Conservation (phyloP, 1,140 invertebrate species). For the Drosophila nebulosa region DNA sequence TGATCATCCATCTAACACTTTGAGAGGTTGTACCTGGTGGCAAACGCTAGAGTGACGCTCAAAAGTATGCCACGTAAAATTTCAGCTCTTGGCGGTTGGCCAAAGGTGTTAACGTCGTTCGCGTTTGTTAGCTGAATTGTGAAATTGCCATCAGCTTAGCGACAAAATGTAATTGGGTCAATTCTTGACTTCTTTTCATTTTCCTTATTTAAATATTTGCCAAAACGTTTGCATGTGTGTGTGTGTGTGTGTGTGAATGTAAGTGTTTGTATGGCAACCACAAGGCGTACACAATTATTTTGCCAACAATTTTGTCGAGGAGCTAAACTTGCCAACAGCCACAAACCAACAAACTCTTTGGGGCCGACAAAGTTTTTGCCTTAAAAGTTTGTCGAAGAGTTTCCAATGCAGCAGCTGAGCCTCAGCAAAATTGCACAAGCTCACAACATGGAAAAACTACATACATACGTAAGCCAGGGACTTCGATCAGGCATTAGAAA, state of each 20-base stretch:
- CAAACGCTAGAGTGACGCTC: too few species aligned
- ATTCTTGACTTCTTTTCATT: constrained; percentile 38
- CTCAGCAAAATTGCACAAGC: neutral
- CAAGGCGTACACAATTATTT: constrained; percentile 73
- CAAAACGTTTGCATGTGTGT: constrained; percentile 25
- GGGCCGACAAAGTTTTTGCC: constrained; percentile 43
- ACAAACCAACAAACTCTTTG: constrained; percentile 37
- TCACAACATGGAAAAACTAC: neutral
- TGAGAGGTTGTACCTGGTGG: too few species aligned
- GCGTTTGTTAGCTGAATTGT: constrained; percentile 58
- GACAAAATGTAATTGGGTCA: constrained; percentile 71
- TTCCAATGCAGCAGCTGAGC: constrained; percentile 45
- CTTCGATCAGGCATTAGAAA: constrained; percentile 50
- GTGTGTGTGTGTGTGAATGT: constrained; percentile 7
- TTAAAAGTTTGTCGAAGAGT: constrained; percentile 49
- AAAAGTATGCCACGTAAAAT: constrained; percentile 12
- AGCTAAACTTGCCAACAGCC: constrained; percentile 54
- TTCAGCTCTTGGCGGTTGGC: constrained; percentile 40
- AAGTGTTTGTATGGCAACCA: constrained; percentile 39
- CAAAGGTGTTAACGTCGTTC: constrained; percentile 52
- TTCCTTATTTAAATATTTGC: constrained; percentile 56
- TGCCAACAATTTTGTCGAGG: constrained; percentile 52
- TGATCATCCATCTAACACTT: neutral
- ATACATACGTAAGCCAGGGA: constrained; percentile 13
- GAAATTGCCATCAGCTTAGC: constrained; percentile 67